Evolutionary conservation across 2,113 vertebrate species (phyloP).

Genomic region (Hyaena hyaena): DNA sequence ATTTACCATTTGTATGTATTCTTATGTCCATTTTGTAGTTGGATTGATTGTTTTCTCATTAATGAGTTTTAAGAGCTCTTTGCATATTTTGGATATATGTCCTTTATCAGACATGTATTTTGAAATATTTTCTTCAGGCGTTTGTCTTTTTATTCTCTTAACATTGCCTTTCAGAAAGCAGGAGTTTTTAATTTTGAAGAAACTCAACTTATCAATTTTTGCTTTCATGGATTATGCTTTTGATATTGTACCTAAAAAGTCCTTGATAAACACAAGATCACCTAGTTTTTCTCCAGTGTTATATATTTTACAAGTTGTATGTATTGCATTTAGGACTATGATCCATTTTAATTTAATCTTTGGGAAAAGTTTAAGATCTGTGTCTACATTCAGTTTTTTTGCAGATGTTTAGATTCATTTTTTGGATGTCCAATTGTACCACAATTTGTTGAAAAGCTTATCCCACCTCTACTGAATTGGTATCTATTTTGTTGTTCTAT

Average conservation of each 20-base stretch:
- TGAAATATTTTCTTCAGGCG: not conserved
- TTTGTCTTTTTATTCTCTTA: not conserved
- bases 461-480: not conserved
- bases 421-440: not conserved
- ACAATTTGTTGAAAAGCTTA: not conserved
- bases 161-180: not conserved
- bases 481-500: not conserved
- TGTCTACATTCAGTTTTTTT: not conserved
- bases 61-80: not conserved
- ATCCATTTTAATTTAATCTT: not conserved
- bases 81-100: not conserved
- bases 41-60: not conserved
- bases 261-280: not conserved
- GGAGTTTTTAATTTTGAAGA: not conserved
- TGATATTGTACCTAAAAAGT: not conserved
- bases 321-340: not conserved
- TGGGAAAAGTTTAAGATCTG: not conserved
- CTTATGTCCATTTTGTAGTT: not conserved
- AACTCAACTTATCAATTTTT: not conserved
- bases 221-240: not conserved
- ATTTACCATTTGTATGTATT: not conserved
- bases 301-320: not conserved
- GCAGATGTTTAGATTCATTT: not conserved
- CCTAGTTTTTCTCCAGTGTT: not conserved
- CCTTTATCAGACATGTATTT: not conserved